A percentile compares a stretch with the other conserved stretches of the same genome.
These are phyloP conservation scores for Casuarius casuarius DNA, from an alignment of 2,113 vertebrate genomes.

Conservation along the genomic window DNA sequence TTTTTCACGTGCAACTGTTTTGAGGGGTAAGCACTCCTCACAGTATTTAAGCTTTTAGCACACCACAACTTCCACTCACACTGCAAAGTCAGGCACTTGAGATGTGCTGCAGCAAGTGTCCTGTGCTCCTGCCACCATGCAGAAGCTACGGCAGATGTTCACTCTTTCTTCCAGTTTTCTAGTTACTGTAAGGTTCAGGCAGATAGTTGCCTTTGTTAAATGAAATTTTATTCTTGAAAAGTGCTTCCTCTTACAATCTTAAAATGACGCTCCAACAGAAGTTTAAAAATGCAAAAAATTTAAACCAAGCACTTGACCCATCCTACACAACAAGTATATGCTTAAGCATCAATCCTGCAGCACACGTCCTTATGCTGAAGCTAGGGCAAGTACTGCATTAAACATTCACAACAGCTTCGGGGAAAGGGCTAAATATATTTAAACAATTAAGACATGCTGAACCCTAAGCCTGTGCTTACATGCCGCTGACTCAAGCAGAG, in stretches of 20 bases:
- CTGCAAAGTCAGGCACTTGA: background rate
- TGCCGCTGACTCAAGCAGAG: conserved; percentile 39
- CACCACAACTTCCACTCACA: background rate
- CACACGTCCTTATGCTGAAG: conserved; percentile 29
- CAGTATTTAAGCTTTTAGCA: background rate
- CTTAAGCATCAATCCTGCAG: conserved; percentile 17
- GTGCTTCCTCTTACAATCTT: conserved; percentile 7
- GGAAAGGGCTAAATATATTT: conserved; percentile 60
- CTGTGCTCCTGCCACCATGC: background rate
- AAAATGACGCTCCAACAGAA: background rate
- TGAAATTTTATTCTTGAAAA: background rate
- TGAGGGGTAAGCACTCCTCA: background rate
- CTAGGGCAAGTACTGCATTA: conserved; percentile 59
- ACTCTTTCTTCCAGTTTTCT: background rate
- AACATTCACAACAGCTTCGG: conserved; percentile 63
- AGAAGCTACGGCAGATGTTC: conserved; percentile 9
- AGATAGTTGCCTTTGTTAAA: conserved; percentile 25
- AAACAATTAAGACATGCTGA: conserved; percentile 60
- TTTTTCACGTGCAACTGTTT: background rate
- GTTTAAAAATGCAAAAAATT: background rate
- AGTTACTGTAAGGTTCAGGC: background rate
- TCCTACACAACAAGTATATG: conserved; percentile 13
- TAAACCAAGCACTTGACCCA: background rate
- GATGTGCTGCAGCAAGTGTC: background rate
- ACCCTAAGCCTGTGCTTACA: conserved; percentile 38